phyloP scores from a whole-genome alignment of 2,113 vertebrate species.

The Cynocephalus volans region DNA sequence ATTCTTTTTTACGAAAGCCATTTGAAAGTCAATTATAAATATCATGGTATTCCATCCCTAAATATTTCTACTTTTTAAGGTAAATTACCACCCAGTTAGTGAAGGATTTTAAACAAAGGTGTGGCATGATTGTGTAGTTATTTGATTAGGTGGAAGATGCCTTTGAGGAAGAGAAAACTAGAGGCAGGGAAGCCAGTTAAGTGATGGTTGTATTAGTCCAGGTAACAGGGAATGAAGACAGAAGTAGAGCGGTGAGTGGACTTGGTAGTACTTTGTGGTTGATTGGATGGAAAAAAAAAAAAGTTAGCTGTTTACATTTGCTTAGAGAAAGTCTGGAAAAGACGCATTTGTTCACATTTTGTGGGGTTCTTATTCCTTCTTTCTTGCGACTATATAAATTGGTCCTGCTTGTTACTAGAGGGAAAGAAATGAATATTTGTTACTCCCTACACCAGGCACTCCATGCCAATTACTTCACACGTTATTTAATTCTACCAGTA shows the following conservation, averaged over 20 bases:
- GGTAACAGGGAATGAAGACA: background rate
- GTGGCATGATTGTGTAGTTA: background rate
- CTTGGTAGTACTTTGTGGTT: too few relatives aligned
- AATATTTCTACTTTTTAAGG: background rate
- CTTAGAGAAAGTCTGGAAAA: slow-evolving; percentile 18
- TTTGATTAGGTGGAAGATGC: background rate
- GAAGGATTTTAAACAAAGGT: slow-evolving; percentile 5
- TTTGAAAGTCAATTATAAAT: slow-evolving; percentile 25
- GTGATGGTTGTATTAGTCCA: background rate
- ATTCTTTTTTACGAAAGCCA: slow-evolving; percentile 14
- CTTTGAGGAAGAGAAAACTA: slow-evolving; percentile 36
- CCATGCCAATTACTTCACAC: background rate
- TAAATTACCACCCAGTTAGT: background rate
- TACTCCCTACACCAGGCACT: background rate
- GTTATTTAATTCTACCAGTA: slow-evolving; percentile 22
- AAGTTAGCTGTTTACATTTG: background rate
- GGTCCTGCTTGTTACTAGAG: background rate
- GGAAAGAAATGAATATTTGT: slow-evolving; percentile 45
- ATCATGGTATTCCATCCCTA: background rate
- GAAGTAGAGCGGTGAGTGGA: too few relatives aligned
- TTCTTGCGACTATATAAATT: background rate
- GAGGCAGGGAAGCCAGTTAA: background rate
- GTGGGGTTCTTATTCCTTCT: background rate
- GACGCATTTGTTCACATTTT: background rate
- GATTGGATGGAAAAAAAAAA: too few relatives aligned